These are phyloP conservation scores for Aptenodytes forsteri DNA, from an alignment of 2,113 vertebrate genomes.

Conservation along the genomic window DNA sequence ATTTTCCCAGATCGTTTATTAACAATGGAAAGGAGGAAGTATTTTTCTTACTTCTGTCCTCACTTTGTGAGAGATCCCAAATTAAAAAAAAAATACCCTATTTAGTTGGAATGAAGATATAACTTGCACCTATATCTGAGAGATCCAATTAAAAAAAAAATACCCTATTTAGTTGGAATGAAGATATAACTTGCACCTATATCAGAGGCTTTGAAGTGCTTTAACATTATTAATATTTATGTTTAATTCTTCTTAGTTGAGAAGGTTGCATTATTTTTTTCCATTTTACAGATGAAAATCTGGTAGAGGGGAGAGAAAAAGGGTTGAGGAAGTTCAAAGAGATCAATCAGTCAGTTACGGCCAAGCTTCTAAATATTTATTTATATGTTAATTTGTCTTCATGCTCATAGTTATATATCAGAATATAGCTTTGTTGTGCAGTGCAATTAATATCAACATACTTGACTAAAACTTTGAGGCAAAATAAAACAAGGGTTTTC, in stretches of 20 bases:
- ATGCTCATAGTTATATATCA: not conserved
- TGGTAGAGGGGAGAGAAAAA: not conserved
- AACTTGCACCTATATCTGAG: not conserved
- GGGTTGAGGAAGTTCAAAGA: not conserved
- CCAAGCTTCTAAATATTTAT: not conserved
- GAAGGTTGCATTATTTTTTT: not conserved
- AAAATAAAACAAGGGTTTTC: not conserved
- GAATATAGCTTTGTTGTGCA: not conserved
- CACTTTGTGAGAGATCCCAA: constrained; percentile 12
- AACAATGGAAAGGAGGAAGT: not conserved
- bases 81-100: not conserved
- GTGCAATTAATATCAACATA: not conserved
- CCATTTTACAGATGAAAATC: not conserved
- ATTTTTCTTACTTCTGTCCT: constrained; percentile 5
- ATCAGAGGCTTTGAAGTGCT: not conserved
- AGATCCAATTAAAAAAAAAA: not conserved
- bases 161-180: not conserved
- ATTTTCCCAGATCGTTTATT: constrained; percentile 32
- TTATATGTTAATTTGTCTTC: not conserved
- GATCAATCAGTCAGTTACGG: not conserved
- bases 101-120: not conserved
- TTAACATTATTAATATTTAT: not conserved
- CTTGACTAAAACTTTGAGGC: not conserved
- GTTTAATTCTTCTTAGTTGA: not conserved
- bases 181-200: not conserved